Percentiles rank a stretch among this genome's conserved stretches.
Conservation (phyloP, 1,140 invertebrate genomes). For the Drosophila pectinifera region DNA sequence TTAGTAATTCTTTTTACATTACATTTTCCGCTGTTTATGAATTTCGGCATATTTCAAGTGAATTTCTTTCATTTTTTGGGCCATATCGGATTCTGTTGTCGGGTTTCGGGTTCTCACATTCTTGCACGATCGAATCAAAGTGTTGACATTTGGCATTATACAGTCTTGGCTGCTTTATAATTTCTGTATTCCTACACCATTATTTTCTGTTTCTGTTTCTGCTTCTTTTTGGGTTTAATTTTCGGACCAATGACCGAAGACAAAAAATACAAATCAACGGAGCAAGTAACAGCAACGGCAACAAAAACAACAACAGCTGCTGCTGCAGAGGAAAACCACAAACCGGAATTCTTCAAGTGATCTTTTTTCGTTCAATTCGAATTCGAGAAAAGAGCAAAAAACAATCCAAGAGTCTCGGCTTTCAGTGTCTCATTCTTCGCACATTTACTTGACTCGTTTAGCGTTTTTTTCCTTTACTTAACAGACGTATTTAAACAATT, state of each 20-base stretch:
- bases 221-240: slow-evolving; percentile 52
- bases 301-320: slow-evolving; percentile 34
- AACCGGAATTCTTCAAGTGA: slow-evolving; percentile 83
- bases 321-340: slow-evolving; percentile 65
- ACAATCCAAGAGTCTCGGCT: slow-evolving; percentile 27
- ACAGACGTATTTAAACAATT: slow-evolving; percentile 44
- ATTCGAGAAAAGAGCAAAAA: slow-evolving; percentile 59
- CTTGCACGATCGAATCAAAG: slow-evolving; percentile 48
- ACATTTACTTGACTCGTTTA: slow-evolving; percentile 24
- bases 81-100: slow-evolving; percentile 23
- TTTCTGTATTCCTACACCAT: slow-evolving; percentile 50
- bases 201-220: slow-evolving; percentile 42
- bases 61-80: slow-evolving; percentile 38
- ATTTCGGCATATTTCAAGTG: slow-evolving; percentile 50
- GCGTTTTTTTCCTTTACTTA: slow-evolving; percentile 28
- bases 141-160: slow-evolving; percentile 50
- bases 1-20: slow-evolving; percentile 18
- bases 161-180: slow-evolving; percentile 26
- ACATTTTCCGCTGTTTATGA: slow-evolving; percentile 4
- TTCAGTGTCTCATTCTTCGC: slow-evolving; percentile 32
- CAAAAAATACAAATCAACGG: slow-evolving; percentile 58
- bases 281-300: slow-evolving; percentile 30
- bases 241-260: slow-evolving; percentile 82
- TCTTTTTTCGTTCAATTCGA: slow-evolving; percentile 62
- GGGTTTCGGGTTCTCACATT: slow-evolving; percentile 38